These are phyloP conservation scores for Chaetodon trifascialis DNA, from an alignment of 2,113 vertebrate genomes.

Conservation along the genomic window DNA sequence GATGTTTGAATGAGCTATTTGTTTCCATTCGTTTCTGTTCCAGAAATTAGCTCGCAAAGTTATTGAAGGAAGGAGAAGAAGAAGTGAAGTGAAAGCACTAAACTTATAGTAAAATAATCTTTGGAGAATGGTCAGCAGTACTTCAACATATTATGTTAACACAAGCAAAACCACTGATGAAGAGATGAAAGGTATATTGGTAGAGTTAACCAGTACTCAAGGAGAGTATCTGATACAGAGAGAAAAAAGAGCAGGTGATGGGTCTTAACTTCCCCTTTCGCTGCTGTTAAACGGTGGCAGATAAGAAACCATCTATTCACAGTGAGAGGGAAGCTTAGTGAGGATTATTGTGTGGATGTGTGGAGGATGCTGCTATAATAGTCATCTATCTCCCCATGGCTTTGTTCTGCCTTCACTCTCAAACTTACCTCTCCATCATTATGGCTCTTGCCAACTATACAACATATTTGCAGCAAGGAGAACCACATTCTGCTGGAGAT, in stretches of 20 bases:
- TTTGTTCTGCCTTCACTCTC: conserved; percentile 73
- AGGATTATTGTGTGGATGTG: conserved; percentile 69
- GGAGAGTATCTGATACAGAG: neutral
- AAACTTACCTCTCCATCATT: conserved; percentile 71
- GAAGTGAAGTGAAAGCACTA: neutral
- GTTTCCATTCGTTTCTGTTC: neutral
- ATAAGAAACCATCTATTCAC: conserved; percentile 17
- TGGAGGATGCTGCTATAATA: conserved; percentile 76
- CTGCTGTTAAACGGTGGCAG: conserved; percentile 39
- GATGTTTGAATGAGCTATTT: neutral
- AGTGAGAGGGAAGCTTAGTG: conserved; percentile 55
- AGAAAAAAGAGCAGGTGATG: conserved; percentile 7
- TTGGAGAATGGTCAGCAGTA: neutral
- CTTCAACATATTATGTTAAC: neutral
- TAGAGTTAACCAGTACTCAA: neutral
- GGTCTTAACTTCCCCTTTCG: conserved; percentile 31
- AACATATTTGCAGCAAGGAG: conserved; percentile 37
- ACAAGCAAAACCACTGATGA: neutral
- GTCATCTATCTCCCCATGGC: conserved; percentile 71
- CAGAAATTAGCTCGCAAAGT: neutral
- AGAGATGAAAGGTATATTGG: neutral
- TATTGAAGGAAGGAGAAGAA: too few relatives aligned
- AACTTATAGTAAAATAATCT: neutral
- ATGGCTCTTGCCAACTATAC: conserved; percentile 48
- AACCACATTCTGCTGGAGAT: conserved; percentile 14